Conservation (phyloP, 1,140 invertebrate genomes). For the Holotrichia oblita region DNA sequence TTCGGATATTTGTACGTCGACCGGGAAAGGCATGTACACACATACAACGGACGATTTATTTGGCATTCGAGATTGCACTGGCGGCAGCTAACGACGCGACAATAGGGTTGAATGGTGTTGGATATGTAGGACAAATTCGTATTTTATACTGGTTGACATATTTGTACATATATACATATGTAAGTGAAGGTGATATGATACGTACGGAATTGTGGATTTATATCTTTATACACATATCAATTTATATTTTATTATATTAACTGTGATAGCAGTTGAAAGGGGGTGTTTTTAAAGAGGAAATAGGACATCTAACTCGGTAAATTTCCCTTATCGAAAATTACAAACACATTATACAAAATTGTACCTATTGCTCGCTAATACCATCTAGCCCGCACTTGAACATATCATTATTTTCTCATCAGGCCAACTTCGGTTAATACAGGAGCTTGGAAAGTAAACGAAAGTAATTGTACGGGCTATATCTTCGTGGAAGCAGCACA, state of each 20-base stretch:
- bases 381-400: not conserved
- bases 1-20: constrained; percentile 7
- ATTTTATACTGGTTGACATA: not conserved
- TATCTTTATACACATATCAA: not conserved
- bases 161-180: not conserved
- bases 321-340: not conserved
- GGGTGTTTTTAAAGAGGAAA: not conserved
- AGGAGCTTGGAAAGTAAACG: no score
- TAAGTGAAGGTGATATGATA: not conserved
- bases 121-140: not conserved
- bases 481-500: no score
- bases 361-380: not conserved
- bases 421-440: no score
- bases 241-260: not conserved
- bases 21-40: constrained; percentile 3
- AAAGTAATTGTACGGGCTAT: no score
- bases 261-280: not conserved
- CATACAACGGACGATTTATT: not conserved
- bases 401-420: not conserved
- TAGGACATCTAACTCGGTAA: not conserved
- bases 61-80: not conserved
- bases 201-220: no score
- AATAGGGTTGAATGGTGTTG: no score
- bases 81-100: not conserved
- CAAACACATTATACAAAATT: not conserved